Conservation (phyloP, 1,140 invertebrate species). For the Globodera rostochiensis region DNA sequence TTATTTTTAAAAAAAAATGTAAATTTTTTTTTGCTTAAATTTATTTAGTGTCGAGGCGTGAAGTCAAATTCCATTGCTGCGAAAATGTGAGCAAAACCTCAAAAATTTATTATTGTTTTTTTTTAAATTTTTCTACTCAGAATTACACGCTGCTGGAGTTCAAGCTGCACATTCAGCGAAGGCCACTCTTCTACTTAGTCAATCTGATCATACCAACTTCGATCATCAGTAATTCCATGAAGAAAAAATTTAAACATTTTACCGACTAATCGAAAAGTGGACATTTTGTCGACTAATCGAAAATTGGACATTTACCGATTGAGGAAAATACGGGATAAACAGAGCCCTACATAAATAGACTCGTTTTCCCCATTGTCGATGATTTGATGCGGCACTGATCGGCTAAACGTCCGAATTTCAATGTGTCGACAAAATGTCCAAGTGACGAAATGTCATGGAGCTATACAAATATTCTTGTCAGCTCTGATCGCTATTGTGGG, state of each 20-base stretch:
- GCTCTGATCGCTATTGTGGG: constrained; percentile 61
- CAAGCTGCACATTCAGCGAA: constrained; percentile 54
- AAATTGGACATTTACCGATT: too few relatives aligned
- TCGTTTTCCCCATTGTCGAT: too few relatives aligned
- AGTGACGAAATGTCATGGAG: too few relatives aligned
- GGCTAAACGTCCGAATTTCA: too few relatives aligned
- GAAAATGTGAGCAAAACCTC: constrained; percentile 32
- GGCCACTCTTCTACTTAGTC: constrained; percentile 61
- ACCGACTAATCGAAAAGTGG: too few relatives aligned
- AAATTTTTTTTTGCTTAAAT: constrained; percentile 7
- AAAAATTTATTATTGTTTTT: constrained; percentile 44
- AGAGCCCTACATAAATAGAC: too few relatives aligned
- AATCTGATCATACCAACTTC: constrained; percentile 58
- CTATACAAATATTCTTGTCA: background rate
- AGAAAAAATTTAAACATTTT: too few relatives aligned
- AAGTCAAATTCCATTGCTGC: constrained; percentile 46
- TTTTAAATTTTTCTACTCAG: constrained; percentile 34
- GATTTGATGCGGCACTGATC: too few relatives aligned
- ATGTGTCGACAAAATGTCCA: too few relatives aligned
- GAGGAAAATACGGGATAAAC: too few relatives aligned
- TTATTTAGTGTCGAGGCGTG: constrained; percentile 35
- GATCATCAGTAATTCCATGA: constrained; percentile 42
- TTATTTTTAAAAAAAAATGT: background rate
- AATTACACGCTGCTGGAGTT: constrained; percentile 62
- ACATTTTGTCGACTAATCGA: too few relatives aligned